These are phyloP conservation scores for Catajapyx aquilonaris DNA, from an alignment of 1,140 invertebrate species.

Conservation along the genomic window DNA sequence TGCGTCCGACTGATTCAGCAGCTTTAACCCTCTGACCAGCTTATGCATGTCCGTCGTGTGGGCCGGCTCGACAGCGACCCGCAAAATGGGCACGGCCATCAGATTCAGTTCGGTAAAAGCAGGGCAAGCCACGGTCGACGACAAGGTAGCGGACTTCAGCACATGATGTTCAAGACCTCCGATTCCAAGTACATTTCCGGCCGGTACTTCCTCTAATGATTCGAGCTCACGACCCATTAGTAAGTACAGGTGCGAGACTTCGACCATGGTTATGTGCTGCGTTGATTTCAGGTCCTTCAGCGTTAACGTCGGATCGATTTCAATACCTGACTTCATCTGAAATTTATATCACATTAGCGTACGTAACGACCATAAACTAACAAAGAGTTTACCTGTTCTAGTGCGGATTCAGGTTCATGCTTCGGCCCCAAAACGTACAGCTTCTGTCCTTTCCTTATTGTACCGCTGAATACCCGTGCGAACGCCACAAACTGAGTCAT, in stretches of 20 bases:
- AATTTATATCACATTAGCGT: neutral
- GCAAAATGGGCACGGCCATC: constrained; percentile 66
- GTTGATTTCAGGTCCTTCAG: constrained; percentile 42
- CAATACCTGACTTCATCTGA: constrained; percentile 17
- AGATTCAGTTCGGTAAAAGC: constrained; percentile 68
- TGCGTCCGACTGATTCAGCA: constrained; percentile 82
- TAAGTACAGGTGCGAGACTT: constrained; percentile 54
- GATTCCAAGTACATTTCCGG: constrained; percentile 80
- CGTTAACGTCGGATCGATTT: constrained; percentile 28
- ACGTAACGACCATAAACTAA: neutral
- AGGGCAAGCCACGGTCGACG: constrained; percentile 59
- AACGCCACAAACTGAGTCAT: constrained; percentile 73
- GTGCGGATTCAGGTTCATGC: constrained; percentile 47
- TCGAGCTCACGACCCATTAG: constrained; percentile 88
- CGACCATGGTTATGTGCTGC: constrained; percentile 35
- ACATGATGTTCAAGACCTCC: constrained; percentile 68
- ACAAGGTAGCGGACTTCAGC: constrained; percentile 80
- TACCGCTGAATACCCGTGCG: constrained; percentile 82
- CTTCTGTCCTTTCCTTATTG: constrained; percentile 47
- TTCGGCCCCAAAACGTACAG: constrained; percentile 74
- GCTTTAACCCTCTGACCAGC: constrained; percentile 53
- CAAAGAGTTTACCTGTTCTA: constrained; percentile 24
- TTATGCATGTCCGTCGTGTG: constrained; percentile 58
- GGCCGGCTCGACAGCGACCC: constrained; percentile 83
- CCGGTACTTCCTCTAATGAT: constrained; percentile 48